Evolutionary conservation across 2,888 invertebrate species (phyloP).

Genomic region (Aporophyla nigra): DNA sequence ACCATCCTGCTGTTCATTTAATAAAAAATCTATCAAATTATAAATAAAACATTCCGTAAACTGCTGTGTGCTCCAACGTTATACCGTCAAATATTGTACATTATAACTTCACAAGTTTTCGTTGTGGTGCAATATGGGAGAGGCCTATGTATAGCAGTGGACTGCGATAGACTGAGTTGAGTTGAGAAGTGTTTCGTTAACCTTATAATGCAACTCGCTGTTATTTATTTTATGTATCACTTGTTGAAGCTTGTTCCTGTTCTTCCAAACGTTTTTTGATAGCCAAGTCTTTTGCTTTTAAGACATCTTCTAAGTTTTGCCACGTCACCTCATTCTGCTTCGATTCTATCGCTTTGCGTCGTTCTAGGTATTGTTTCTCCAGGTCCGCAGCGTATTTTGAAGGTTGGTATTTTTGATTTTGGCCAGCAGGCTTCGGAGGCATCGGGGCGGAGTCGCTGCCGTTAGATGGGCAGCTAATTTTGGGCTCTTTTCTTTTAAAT

Average conservation of each 20-base stretch:
- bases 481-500: conserved; percentile 71
- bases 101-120: too few species aligned
- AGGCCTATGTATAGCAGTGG: too few species aligned
- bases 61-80: not conserved
- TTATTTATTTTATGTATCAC: conserved; percentile 15
- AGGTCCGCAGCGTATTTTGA: conserved; percentile 72
- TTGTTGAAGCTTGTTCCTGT: not conserved
- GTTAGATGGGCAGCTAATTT: conserved; percentile 27
- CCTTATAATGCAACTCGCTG: conserved; percentile 24
- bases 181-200: not conserved
- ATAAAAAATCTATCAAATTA: not conserved
- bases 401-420: conserved; percentile 64
- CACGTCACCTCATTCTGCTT: conserved; percentile 61
- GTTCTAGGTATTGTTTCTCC: conserved; percentile 65
- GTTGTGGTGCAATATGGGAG: too few species aligned
- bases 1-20: not conserved
- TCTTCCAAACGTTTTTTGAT: conserved; percentile 31
- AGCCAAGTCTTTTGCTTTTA: conserved; percentile 69
- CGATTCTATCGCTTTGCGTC: conserved; percentile 40
- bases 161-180: too few species aligned
- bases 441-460: conserved; percentile 37
- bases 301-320: conserved; percentile 60
- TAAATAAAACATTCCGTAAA: not conserved
- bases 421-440: conserved; percentile 21
- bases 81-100: not conserved